phyloP scores from a whole-genome alignment of 2,797 vertebrate species.

The Pantherophis vulpinus region DNA sequence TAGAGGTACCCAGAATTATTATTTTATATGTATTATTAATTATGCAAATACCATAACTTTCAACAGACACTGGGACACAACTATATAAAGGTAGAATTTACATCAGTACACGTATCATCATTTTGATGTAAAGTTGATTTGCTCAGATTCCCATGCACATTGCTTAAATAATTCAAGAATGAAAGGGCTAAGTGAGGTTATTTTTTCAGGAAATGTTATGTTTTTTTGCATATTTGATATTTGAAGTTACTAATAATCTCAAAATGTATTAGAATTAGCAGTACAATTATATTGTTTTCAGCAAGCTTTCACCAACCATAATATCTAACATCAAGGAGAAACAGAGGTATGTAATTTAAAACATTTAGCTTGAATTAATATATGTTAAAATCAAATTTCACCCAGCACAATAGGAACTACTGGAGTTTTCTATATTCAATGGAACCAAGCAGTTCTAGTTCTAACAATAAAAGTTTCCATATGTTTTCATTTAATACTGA shows the following conservation, averaged over 20 bases:
- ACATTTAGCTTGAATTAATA: neutral
- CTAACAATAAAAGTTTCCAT: neutral
- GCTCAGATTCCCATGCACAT: neutral
- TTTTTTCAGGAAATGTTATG: neutral
- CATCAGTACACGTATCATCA: neutral
- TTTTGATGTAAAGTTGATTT: neutral
- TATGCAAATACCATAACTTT: neutral
- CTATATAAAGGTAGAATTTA: neutral
- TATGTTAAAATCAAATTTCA: neutral
- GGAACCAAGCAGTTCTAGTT: neutral
- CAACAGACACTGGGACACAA: neutral
- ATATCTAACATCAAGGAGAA: neutral
- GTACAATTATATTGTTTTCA: neutral
- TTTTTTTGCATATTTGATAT: neutral
- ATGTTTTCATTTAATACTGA: slow-evolving; percentile 33
- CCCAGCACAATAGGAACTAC: neutral
- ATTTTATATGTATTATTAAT: neutral
- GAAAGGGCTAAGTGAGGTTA: neutral
- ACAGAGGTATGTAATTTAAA: neutral
- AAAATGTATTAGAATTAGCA: neutral
- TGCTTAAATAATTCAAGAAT: neutral
- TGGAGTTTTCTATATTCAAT: neutral
- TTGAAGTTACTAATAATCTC: neutral
- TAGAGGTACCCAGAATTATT: neutral
- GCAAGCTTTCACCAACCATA: neutral